Conservation (phyloP, 2,113 vertebrate species). For the Neofelis nebulosa region DNA sequence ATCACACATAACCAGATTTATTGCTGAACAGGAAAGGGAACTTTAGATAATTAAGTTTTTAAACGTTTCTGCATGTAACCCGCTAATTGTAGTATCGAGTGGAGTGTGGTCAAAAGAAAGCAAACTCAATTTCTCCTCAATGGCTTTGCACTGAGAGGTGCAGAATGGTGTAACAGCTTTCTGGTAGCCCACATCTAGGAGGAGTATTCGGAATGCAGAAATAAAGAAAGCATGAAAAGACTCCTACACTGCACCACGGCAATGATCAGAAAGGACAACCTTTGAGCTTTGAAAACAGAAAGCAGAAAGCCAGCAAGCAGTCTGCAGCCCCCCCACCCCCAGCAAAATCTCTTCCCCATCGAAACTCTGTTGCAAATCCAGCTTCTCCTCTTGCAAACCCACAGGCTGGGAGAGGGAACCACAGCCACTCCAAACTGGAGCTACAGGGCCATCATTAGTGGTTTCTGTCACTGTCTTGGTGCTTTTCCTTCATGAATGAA, state of each 20-base stretch:
- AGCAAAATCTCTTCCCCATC: constrained; percentile 35
- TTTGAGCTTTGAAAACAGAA: constrained; percentile 43
- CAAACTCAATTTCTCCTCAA: neutral
- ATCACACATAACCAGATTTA: neutral
- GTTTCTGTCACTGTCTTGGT: neutral
- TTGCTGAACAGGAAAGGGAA: neutral
- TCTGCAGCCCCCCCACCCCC: constrained; percentile 21
- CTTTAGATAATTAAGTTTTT: neutral
- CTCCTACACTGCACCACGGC: constrained; percentile 23
- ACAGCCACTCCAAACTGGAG: constrained; percentile 46
- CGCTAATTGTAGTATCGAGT: neutral
- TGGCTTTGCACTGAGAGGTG: neutral
- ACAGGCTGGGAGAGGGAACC: constrained; percentile 10
- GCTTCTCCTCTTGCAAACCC: constrained; percentile 36
- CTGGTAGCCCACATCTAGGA: neutral
- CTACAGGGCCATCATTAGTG: constrained; percentile 54
- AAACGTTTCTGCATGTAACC: neutral
- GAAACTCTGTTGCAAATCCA: constrained; percentile 61
- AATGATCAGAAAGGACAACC: constrained; percentile 18
- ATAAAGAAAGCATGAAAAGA: constrained; percentile 25
- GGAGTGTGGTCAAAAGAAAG: neutral
- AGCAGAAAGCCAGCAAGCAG: constrained; percentile 38
- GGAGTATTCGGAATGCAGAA: constrained; percentile 12
- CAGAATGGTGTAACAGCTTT: neutral
- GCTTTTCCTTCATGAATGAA: constrained; percentile 56